phyloP scores from a whole-genome alignment of 1,140 invertebrate species.

The Brachionus asplanchnoidis region DNA sequence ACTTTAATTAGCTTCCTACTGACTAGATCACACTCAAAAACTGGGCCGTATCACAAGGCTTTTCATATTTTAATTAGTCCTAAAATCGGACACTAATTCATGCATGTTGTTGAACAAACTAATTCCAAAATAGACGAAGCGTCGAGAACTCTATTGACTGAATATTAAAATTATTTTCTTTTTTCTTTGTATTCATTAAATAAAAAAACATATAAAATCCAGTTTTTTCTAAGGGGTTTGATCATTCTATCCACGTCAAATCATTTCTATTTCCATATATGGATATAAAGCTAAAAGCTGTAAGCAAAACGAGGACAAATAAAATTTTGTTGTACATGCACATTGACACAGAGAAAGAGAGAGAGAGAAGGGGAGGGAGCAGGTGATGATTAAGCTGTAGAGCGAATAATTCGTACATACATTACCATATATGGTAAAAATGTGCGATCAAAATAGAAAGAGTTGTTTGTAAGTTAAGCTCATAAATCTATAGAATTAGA shows the following conservation, averaged over 20 bases:
- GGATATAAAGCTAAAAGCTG: neutral
- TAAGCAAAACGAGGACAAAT: conserved; percentile 1
- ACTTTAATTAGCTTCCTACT: neutral
- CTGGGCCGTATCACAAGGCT: neutral
- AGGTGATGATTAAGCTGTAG: neutral
- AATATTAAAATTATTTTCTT: neutral
- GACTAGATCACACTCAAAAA: neutral
- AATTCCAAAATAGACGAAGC: neutral
- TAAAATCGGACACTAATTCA: neutral
- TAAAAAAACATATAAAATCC: neutral
- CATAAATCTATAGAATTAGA: neutral
- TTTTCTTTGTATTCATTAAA: neutral
- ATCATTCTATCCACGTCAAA: neutral
- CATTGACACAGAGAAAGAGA: neutral
- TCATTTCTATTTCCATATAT: neutral
- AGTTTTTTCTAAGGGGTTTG: neutral
- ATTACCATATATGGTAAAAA: neutral
- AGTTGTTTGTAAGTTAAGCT: neutral
- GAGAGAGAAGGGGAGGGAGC: neutral
- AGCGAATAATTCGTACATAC: neutral
- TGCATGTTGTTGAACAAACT: neutral
- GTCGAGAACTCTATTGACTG: neutral
- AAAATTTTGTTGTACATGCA: neutral
- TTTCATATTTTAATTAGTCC: neutral
- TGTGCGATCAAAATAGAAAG: neutral